These are phyloP conservation scores for Protonemura montana DNA, from an alignment of 2,888 invertebrate species.

Conservation along the genomic window DNA sequence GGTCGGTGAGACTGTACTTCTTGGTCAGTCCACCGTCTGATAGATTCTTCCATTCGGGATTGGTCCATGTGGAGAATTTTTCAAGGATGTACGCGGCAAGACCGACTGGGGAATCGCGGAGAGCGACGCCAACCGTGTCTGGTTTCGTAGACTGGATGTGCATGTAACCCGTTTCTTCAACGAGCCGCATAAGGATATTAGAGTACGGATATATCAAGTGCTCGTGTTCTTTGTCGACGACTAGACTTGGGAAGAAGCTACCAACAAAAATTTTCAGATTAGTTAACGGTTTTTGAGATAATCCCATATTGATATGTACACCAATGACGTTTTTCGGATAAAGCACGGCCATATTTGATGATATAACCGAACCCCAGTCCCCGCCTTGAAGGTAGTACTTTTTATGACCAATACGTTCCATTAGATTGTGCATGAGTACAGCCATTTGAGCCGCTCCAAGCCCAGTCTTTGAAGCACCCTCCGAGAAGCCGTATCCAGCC, in stretches of 20 bases:
- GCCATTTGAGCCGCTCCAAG: slow-evolving; percentile 60
- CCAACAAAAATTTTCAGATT: slow-evolving; percentile 52
- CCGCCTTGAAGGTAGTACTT: slow-evolving; percentile 79
- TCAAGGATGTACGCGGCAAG: slow-evolving; percentile 65
- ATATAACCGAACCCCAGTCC: slow-evolving; percentile 80
- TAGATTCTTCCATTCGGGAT: slow-evolving; percentile 53
- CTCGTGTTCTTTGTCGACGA: slow-evolving; percentile 53
- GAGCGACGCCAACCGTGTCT: slow-evolving; percentile 61
- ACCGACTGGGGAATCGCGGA: slow-evolving; percentile 63
- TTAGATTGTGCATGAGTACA: slow-evolving; percentile 70
- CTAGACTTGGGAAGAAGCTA: slow-evolving; percentile 54
- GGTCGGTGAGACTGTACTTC: slow-evolving; percentile 61
- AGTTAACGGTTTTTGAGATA: slow-evolving; percentile 54
- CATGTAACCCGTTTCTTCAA: slow-evolving; percentile 61
- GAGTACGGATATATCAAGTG: slow-evolving; percentile 54
- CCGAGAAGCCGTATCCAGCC: slow-evolving; percentile 75
- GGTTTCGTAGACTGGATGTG: slow-evolving; percentile 64
- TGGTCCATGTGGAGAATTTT: slow-evolving; percentile 63
- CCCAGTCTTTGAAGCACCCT: slow-evolving; percentile 55
- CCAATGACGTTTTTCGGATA: slow-evolving; percentile 67
- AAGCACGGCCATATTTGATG: slow-evolving; percentile 67
- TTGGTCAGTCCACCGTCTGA: slow-evolving; percentile 60
- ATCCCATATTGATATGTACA: slow-evolving; percentile 72
- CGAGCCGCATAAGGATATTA: slow-evolving; percentile 52
- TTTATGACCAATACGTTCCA: slow-evolving; percentile 71